Evolutionary conservation across 1,140 invertebrate genomes (phyloP).

Genomic region (Pseudachorutes palmiensis): DNA sequence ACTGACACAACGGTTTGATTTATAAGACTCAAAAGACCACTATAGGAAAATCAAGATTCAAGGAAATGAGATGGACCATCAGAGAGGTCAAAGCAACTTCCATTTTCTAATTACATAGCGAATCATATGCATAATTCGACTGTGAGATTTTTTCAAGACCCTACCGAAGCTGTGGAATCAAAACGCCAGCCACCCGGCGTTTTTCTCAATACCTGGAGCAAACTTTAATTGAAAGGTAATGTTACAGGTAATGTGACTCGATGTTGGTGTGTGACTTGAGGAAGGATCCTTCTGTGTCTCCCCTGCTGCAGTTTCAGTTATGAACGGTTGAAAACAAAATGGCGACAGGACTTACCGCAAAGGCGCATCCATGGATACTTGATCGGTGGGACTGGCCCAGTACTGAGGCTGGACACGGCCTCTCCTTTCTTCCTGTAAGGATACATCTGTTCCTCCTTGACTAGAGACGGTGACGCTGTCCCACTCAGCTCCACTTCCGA

Average conservation of each 20-base stretch:
- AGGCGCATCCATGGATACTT: conserved; percentile 8
- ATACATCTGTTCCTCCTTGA: neutral
- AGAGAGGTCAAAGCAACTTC: no score
- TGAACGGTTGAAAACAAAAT: neutral
- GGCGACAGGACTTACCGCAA: neutral
- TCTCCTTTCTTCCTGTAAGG: neutral
- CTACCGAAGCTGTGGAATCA: no score
- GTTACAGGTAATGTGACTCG: no score
- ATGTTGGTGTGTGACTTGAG: no score
- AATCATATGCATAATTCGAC: no score
- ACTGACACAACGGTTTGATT: neutral
- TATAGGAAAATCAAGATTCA: neutral
- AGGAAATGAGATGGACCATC: no score
- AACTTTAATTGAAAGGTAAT: no score
- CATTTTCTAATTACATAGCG: no score
- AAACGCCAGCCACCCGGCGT: no score
- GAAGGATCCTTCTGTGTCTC: no score
- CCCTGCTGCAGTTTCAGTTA: neutral
- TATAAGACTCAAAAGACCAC: neutral
- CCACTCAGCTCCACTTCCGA: neutral
- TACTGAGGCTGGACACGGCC: neutral
- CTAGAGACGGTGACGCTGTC: neutral
- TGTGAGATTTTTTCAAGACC: no score
- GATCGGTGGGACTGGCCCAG: neutral
- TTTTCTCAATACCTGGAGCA: no score